These are phyloP conservation scores for Drosophila demipolita DNA, from an alignment of 2,888 invertebrate genomes.

Conservation along the genomic window DNA sequence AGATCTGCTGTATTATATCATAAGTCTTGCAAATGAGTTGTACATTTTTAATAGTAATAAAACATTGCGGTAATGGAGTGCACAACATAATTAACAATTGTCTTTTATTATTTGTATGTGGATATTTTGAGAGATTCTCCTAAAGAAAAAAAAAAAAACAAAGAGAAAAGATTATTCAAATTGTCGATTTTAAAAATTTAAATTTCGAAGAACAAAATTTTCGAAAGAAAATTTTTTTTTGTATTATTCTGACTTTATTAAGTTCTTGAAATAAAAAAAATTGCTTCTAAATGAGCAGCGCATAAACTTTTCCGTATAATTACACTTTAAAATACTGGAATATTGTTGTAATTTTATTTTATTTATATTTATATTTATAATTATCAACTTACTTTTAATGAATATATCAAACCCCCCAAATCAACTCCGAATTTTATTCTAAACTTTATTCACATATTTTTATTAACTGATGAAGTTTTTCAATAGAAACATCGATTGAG, in stretches of 20 bases:
- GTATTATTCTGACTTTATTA: too few species aligned
- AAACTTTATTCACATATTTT: background rate
- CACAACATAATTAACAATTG: slow-evolving; percentile 25
- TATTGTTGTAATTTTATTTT: background rate
- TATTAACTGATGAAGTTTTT: background rate
- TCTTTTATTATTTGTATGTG: background rate
- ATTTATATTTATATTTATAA: too few species aligned
- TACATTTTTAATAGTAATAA: slow-evolving; percentile 44
- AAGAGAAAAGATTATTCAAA: accelerated
- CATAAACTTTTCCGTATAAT: background rate
- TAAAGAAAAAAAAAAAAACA: background rate
- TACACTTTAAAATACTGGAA: background rate
- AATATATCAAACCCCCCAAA: background rate
- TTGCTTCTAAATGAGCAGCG: too few species aligned
- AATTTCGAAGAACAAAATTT: too few species aligned
- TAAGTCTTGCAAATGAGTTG: slow-evolving; percentile 67
- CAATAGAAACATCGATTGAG: background rate
- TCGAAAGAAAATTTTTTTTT: too few species aligned
- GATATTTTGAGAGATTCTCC: background rate
- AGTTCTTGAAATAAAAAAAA: background rate
- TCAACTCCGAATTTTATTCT: background rate
- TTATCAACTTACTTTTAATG: background rate
- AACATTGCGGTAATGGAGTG: slow-evolving; percentile 57
- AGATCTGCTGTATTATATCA: slow-evolving; percentile 24
- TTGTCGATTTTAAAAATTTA: background rate